Conservation (phyloP, 37 sponge, comb jelly and placozoan species). For the Hexactinellida sp. region DNA sequence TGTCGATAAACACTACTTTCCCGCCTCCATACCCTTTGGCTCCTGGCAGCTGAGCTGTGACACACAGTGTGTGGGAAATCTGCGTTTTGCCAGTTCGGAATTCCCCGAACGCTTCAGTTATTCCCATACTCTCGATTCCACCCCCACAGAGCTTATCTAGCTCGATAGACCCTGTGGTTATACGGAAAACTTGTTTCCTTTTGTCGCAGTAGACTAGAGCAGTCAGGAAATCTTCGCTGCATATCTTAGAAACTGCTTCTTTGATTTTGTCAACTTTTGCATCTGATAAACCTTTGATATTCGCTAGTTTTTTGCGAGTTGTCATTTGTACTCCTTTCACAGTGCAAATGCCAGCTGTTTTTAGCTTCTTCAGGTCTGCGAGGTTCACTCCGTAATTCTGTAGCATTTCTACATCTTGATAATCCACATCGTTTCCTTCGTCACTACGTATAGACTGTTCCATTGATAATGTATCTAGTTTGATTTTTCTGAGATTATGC, state of each 20-base stretch:
- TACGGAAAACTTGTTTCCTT: conserved; percentile 69
- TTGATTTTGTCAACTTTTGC: conserved; percentile 99
- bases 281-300: conserved; percentile 90
- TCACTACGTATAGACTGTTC: conserved; percentile 15
- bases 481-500: not conserved
- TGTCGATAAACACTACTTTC: conserved; percentile 93
- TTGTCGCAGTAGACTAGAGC: conserved; percentile 96
- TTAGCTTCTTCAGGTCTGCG: conserved; percentile 95
- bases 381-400: conserved; percentile 66
- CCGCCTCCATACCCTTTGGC: conserved; percentile 80
- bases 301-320: conserved; percentile 69
- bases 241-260: conserved; percentile 22
- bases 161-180: conserved; percentile 88
- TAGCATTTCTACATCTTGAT: conserved; percentile 45
- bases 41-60: conserved; percentile 88
- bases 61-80: conserved; percentile 92
- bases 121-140: conserved; percentile 97
- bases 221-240: conserved; percentile 82
- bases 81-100: conserved; percentile 99
- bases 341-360: conserved; percentile 90
- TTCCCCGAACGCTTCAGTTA: conserved; percentile 99
- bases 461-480: not conserved
- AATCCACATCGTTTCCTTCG: conserved; percentile 4
- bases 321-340: conserved; percentile 92
- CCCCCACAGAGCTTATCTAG: conserved; percentile 63